Conservation (phyloP, 2,888 invertebrate genomes). For the Leptopilina myrica region DNA sequence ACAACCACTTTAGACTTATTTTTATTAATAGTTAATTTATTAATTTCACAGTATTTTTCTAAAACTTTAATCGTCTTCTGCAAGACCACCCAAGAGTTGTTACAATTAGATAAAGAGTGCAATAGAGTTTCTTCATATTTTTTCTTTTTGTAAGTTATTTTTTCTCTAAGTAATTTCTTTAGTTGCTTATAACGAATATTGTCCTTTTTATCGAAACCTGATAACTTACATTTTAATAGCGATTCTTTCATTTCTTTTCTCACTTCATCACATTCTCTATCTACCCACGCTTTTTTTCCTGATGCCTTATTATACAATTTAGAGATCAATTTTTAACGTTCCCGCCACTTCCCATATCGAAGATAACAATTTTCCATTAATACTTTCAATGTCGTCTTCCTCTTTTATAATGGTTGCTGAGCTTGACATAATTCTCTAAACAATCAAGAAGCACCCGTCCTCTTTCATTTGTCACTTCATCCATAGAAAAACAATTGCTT, state of each 20-base stretch:
- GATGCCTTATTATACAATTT: background rate
- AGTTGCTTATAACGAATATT: background rate
- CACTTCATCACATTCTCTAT: background rate
- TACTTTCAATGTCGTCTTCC: background rate
- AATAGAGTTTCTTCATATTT: background rate
- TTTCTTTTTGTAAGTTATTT: background rate
- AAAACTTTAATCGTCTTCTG: conserved; percentile 44
- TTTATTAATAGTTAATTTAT: conserved; percentile 41
- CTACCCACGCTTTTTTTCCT: background rate
- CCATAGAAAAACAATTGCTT: background rate
- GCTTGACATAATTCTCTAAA: background rate
- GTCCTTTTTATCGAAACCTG: background rate
- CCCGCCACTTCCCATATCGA: conserved; percentile 3
- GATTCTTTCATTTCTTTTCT: background rate
- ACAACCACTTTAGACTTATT: conserved; percentile 44
- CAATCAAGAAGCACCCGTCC: background rate
- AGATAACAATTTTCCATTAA: conserved; percentile 4
- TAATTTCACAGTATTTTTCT: conserved; percentile 40
- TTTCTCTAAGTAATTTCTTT: background rate
- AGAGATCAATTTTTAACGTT: background rate
- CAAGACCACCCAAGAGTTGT: conserved; percentile 22
- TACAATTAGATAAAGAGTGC: background rate
- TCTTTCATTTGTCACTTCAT: background rate
- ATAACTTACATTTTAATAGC: background rate
- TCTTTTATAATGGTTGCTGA: background rate